These are phyloP conservation scores for Gadopsis bispinosus DNA, from an alignment of 2,797 vertebrate genomes.

Conservation along the genomic window DNA sequence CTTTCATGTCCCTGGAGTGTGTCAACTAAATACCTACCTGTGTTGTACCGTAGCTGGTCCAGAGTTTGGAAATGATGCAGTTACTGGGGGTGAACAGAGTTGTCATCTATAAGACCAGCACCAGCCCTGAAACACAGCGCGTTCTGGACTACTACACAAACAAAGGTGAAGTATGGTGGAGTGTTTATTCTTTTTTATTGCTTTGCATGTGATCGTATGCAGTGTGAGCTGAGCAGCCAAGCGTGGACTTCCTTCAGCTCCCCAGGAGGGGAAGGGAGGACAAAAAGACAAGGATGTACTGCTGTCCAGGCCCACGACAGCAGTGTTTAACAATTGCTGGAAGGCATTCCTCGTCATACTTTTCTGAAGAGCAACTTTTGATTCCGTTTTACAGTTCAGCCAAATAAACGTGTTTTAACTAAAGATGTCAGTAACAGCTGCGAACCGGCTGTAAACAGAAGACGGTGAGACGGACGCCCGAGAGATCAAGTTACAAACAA, in stretches of 20 bases:
- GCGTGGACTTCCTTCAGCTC: not conserved
- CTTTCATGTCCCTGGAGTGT: not conserved
- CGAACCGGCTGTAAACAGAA: too few species aligned
- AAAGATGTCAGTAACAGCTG: too few species aligned
- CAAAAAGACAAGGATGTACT: not conserved
- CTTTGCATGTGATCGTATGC: too few species aligned
- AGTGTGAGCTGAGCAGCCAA: not conserved
- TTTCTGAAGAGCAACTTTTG: too few species aligned
- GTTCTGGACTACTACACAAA: slow-evolving; percentile 72
- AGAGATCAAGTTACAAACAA: too few species aligned
- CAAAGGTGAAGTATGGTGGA: slow-evolving; percentile 27
- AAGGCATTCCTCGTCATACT: not conserved
- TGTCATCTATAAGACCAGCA: slow-evolving; percentile 72
- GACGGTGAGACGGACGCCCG: too few species aligned
- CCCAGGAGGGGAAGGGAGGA: not conserved
- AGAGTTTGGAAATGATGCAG: slow-evolving; percentile 75
- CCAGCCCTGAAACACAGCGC: slow-evolving; percentile 50
- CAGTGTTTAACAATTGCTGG: not conserved
- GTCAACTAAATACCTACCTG: not conserved
- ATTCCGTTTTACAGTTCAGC: too few species aligned
- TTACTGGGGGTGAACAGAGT: slow-evolving; percentile 74
- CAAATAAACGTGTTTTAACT: too few species aligned
- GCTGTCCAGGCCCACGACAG: not conserved
- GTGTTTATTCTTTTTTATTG: too few species aligned
- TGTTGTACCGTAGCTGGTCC: slow-evolving; percentile 57